phyloP scores from a whole-genome alignment of 2,113 vertebrate species.

The Morphnarchus princeps region DNA sequence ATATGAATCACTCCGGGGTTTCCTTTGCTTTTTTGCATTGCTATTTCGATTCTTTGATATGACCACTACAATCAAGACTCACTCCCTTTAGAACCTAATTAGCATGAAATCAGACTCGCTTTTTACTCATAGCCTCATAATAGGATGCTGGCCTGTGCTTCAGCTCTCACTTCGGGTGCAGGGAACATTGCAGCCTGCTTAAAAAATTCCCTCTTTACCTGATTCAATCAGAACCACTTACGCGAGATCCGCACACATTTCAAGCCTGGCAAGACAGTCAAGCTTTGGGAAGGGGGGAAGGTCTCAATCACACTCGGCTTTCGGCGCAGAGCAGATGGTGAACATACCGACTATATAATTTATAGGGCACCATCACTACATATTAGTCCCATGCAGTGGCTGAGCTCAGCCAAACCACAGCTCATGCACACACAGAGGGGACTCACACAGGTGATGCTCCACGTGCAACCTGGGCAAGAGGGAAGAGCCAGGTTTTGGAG shows the following conservation, averaged over 20 bases:
- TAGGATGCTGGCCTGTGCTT: not conserved
- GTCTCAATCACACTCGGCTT: slow-evolving; percentile 42
- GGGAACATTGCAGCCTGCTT: slow-evolving; percentile 28
- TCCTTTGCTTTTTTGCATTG: slow-evolving; percentile 52
- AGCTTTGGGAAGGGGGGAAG: slow-evolving; percentile 32
- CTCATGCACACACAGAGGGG: not conserved
- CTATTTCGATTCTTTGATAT: slow-evolving; percentile 40
- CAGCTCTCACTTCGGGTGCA: not conserved
- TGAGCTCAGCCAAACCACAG: not conserved
- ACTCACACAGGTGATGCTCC: not conserved
- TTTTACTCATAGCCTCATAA: slow-evolving; percentile 21
- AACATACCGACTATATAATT: slow-evolving; percentile 26
- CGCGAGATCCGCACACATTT: not conserved
- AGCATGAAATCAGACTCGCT: slow-evolving; percentile 37
- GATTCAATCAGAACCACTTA: slow-evolving; percentile 62
- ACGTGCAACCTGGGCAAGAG: not conserved
- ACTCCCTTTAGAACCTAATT: slow-evolving; percentile 17
- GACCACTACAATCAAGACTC: slow-evolving; percentile 42
- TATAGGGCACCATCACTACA: slow-evolving; percentile 32
- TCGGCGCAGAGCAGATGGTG: slow-evolving; percentile 7
- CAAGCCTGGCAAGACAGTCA: not conserved
- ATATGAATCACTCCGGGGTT: slow-evolving; percentile 57
- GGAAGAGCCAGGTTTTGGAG: not conserved
- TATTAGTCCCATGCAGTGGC: slow-evolving; percentile 21
- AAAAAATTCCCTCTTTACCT: slow-evolving; percentile 42